Percentiles rank a stretch among this genome's conserved stretches.
Conservation (phyloP, 1,140 invertebrate genomes). For the Eriosoma lanigerum region DNA sequence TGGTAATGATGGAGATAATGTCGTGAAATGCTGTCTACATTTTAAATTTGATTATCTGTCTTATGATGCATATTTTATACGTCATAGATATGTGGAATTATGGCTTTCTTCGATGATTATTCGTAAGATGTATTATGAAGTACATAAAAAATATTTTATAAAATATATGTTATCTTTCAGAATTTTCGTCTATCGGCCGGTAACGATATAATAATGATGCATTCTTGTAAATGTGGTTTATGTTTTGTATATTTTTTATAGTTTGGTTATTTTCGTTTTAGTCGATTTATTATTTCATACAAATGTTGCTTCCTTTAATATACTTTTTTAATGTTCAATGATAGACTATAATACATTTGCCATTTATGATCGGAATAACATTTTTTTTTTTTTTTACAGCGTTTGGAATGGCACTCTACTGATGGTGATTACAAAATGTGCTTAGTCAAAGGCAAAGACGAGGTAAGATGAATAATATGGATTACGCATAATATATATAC, state of each 20-base stretch:
- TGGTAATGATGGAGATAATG: neutral
- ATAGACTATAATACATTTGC: neutral
- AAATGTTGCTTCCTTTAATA: neutral
- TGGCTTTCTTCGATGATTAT: neutral
- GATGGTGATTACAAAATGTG: constrained; percentile 81
- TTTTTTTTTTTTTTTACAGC: constrained; percentile 62
- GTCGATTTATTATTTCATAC: neutral
- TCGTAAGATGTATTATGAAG: neutral
- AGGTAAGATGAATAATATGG: constrained; percentile 60
- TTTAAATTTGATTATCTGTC: neutral
- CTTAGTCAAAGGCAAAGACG: constrained; percentile 81
- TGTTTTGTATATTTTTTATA: neutral
- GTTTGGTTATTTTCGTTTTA: neutral
- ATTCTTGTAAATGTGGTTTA: neutral
- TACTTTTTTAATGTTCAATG: neutral
- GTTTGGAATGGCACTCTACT: constrained; percentile 82
- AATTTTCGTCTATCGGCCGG: neutral
- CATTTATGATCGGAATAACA: neutral
- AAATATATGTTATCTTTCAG: neutral
- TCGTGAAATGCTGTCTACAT: neutral
- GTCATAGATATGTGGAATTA: neutral
- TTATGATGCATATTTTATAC: neutral
- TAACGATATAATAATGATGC: constrained; percentile 4
- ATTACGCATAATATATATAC: no score
- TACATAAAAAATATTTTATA: neutral